Evolutionary conservation across 2,113 vertebrate species (phyloP).

Genomic region (Dasypus novemcinctus): DNA sequence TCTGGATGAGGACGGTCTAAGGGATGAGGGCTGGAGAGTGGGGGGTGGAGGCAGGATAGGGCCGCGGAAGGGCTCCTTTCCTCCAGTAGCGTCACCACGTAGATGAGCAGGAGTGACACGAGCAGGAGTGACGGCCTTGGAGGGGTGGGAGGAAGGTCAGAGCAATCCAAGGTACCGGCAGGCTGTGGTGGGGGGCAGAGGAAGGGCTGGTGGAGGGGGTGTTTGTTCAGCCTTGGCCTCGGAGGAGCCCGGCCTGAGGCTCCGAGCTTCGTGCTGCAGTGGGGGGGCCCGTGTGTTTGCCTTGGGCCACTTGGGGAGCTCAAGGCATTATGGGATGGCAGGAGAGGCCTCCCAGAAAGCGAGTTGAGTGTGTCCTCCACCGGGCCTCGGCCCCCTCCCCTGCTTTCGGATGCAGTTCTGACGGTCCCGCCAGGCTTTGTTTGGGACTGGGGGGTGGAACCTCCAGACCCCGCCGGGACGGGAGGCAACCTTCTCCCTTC

Average conservation of each 20-base stretch:
- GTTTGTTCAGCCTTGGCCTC: conserved; percentile 57
- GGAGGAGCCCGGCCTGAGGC: conserved; percentile 58
- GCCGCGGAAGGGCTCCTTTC: not conserved
- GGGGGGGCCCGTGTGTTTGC: conserved; percentile 64
- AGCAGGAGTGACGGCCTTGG: not conserved
- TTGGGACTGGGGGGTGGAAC: too few species aligned
- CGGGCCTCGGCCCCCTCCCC: not conserved
- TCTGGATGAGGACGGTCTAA: not conserved
- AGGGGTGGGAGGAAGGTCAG: not conserved
- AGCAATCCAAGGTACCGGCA: not conserved
- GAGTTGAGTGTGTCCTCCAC: not conserved
- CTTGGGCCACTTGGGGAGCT: conserved; percentile 70
- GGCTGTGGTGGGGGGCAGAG: not conserved
- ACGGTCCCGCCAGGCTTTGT: not conserved
- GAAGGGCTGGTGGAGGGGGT: rapidly evolving
- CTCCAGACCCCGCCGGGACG: not conserved
- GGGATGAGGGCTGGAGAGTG: not conserved
- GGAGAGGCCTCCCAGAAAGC: conserved; percentile 10
- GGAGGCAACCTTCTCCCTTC: not conserved
- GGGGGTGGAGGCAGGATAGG: not conserved
- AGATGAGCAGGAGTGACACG: not conserved
- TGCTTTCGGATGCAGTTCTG: not conserved
- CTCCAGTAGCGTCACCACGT: not conserved
- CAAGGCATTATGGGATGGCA: conserved; percentile 66
- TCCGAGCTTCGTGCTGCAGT: not conserved